Percentiles rank a stretch among this genome's conserved stretches.
These are phyloP conservation scores for Pseudochirops corinnae DNA, from an alignment of 2,797 vertebrate genomes.

Conservation along the genomic window DNA sequence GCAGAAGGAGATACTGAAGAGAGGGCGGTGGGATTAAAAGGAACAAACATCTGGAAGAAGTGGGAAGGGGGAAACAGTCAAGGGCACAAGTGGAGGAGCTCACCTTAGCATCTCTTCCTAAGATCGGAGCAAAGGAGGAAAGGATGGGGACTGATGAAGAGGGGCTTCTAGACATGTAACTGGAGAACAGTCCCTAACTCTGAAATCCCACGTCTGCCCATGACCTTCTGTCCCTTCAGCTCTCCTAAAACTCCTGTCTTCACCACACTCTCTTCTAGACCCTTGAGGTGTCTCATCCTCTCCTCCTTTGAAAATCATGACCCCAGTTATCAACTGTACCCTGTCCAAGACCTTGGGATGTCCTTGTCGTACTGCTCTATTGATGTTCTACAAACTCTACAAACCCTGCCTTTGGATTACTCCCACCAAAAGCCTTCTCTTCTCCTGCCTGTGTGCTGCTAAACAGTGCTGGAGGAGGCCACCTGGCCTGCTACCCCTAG, in stretches of 20 bases:
- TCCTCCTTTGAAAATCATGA: not conserved
- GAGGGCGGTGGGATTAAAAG: not conserved
- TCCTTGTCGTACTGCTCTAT: not conserved
- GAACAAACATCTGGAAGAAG: not conserved
- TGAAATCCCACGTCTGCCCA: not conserved
- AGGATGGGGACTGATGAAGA: not conserved
- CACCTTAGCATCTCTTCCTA: not conserved
- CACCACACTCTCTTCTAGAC: not conserved
- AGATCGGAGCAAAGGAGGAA: not conserved
- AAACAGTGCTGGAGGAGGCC: not conserved
- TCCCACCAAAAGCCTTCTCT: not conserved
- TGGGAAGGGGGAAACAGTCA: not conserved
- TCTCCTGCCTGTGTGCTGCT: not conserved
- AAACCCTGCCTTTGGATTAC: not conserved
- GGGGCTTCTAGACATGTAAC: not conserved
- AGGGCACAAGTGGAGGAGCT: not conserved
- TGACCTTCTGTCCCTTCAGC: not conserved
- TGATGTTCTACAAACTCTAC: not conserved
- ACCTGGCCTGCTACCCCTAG: not conserved
- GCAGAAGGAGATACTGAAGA: not conserved
- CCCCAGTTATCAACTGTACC: not conserved
- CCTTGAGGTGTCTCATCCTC: not conserved
- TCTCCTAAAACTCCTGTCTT: not conserved
- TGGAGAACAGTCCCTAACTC: not conserved
- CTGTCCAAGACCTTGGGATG: not conserved